A percentile compares a stretch with the other conserved stretches of the same genome.
These are phyloP conservation scores for Linepithema humile DNA, from an alignment of 1,140 invertebrate species.

Conservation along the genomic window DNA sequence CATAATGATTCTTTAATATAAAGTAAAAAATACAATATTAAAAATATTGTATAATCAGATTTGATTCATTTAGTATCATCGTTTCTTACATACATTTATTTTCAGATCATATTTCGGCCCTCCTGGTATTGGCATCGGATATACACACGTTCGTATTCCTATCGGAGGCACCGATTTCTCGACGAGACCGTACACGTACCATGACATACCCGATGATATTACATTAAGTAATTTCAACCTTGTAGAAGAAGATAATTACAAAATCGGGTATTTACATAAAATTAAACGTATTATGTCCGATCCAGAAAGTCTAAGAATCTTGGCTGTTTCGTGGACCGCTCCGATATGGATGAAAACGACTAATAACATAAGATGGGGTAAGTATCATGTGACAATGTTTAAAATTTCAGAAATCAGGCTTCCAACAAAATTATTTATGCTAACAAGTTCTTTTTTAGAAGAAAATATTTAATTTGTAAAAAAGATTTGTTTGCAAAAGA, in stretches of 20 bases:
- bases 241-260: slow-evolving; percentile 82
- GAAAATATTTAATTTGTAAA: too few species aligned
- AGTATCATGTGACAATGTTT: background rate
- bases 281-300: slow-evolving; percentile 72
- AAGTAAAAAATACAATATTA: too few species aligned
- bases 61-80: background rate
- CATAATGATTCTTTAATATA: background rate
- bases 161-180: slow-evolving; percentile 91
- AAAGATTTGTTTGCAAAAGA: too few species aligned
- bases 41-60: slow-evolving; percentile 1
- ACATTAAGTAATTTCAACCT: slow-evolving; percentile 78
- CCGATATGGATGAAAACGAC: slow-evolving; percentile 98
- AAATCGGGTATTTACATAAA: slow-evolving; percentile 78
- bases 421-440: background rate
- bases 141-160: slow-evolving; percentile 87
- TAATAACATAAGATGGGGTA: slow-evolving; percentile 76
- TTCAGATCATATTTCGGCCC: slow-evolving; percentile 81
- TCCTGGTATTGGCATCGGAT: slow-evolving; percentile 85
- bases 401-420: background rate
- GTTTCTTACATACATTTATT: slow-evolving; percentile 2
- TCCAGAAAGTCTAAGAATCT: slow-evolving; percentile 80
- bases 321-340: slow-evolving; percentile 92
- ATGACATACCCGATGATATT: slow-evolving; percentile 83
- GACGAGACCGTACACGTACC: slow-evolving; percentile 88
- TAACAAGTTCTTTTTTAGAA: too few species aligned